These are phyloP conservation scores for Aproaerema taeniolella DNA, from an alignment of 2,888 invertebrate species.

Conservation along the genomic window DNA sequence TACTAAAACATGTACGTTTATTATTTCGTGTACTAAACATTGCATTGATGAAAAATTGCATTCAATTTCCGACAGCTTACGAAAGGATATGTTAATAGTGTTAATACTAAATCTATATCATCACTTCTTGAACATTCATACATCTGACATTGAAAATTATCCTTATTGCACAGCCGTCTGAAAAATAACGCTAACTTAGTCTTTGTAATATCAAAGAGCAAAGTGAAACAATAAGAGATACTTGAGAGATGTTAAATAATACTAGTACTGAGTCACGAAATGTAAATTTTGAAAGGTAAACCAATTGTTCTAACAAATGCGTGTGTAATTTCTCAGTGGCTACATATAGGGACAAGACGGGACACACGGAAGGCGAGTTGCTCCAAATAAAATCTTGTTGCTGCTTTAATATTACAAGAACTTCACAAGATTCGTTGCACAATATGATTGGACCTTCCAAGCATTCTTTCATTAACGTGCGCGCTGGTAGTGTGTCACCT, in stretches of 20 bases:
- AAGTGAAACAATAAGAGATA: no score
- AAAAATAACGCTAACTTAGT: conserved; percentile 66
- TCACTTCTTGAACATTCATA: conserved; percentile 71
- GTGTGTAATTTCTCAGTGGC: conserved; percentile 68
- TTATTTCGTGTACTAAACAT: no score
- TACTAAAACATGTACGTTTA: no score
- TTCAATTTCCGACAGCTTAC: conserved; percentile 55
- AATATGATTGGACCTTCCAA: conserved; percentile 75
- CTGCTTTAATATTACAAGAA: conserved; percentile 77
- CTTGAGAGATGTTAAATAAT: no score
- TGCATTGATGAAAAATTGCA: no score
- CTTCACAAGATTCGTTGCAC: conserved; percentile 77
- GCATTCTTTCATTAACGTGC: conserved; percentile 68
- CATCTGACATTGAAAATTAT: conserved; percentile 67
- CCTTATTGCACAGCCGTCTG: conserved; percentile 74
- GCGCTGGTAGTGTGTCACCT: conserved; percentile 63
- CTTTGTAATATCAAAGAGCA: conserved; percentile 77
- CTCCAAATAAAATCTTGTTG: conserved; percentile 66
- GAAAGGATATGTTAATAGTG: conserved; percentile 65
- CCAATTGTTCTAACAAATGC: no score
- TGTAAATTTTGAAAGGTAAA: no score
- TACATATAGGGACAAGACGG: conserved; percentile 60
- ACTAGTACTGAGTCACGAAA: no score
- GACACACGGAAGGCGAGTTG: conserved; percentile 70
- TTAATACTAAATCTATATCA: conserved; percentile 68